These are phyloP conservation scores for Sebastes itinus DNA, from an alignment of 2,797 vertebrate species.

Conservation along the genomic window DNA sequence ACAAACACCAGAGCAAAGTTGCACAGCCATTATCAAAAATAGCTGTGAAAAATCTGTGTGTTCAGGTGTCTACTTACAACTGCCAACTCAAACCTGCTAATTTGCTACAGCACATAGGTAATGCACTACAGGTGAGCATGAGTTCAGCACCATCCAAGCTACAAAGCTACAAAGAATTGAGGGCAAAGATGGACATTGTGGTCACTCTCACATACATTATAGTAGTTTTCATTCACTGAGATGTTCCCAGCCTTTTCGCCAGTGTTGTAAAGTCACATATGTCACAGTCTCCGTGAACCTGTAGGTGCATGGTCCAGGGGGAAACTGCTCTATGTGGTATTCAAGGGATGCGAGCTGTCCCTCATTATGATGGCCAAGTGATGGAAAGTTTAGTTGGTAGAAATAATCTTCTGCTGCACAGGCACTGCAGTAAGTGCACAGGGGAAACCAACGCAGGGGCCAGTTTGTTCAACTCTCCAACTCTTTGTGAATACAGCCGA, in stretches of 20 bases:
- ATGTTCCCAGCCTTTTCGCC: background rate
- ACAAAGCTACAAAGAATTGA: background rate
- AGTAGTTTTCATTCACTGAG: background rate
- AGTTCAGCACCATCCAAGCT: conserved; percentile 10
- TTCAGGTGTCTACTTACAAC: background rate
- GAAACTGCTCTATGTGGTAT: background rate
- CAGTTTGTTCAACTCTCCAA: conserved; percentile 31
- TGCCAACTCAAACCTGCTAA: conserved; percentile 1
- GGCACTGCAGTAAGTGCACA: background rate
- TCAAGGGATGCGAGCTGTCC: background rate
- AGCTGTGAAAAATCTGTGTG: background rate
- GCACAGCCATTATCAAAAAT: background rate
- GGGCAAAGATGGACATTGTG: conserved; percentile 3
- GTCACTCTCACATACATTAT: background rate
- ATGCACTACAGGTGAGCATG: background rate
- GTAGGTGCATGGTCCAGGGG: background rate
- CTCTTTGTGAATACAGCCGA: conserved; percentile 14
- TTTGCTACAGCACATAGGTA: conserved; percentile 4
- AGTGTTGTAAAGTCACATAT: background rate
- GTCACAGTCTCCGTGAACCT: background rate
- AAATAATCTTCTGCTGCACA: background rate
- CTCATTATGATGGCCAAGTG: conserved; percentile 21
- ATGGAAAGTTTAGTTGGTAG: background rate
- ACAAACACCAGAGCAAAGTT: background rate
- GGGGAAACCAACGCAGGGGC: background rate